phyloP scores from a whole-genome alignment of 2,113 vertebrate species.

The Lathamus discolor region DNA sequence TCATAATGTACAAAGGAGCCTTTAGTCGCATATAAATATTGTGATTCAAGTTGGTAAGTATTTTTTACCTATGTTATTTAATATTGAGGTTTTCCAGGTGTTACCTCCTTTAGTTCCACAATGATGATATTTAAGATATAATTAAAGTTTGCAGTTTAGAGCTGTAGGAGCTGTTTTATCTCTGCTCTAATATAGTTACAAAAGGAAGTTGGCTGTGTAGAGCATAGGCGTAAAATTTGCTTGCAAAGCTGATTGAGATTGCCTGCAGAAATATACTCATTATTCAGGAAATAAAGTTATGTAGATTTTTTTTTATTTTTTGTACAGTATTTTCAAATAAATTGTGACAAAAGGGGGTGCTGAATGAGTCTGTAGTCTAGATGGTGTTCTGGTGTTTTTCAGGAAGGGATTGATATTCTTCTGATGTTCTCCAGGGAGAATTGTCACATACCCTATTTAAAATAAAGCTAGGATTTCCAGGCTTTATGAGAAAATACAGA shows the following conservation, averaged over 20 bases:
- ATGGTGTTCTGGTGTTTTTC: background rate
- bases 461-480: background rate
- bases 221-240: background rate
- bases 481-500: background rate
- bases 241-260: background rate
- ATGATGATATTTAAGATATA: slow-evolving; percentile 28
- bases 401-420: background rate
- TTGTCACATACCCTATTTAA: background rate
- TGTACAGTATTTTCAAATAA: background rate
- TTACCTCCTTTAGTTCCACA: background rate
- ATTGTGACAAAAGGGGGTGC: background rate
- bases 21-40: slow-evolving; percentile 37
- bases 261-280: background rate
- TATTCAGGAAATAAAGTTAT: background rate
- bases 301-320: background rate
- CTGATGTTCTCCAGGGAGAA: background rate
- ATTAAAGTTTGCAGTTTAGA: slow-evolving; percentile 24
- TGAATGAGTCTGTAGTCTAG: background rate
- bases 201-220: background rate
- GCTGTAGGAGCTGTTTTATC: background rate
- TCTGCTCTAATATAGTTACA: background rate
- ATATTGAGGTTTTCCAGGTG: background rate
- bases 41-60: slow-evolving; percentile 1
- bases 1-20: background rate
- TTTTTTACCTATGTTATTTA: background rate